Evolutionary conservation across 2,113 vertebrate genomes (phyloP).

Genomic region (Lynx canadensis): DNA sequence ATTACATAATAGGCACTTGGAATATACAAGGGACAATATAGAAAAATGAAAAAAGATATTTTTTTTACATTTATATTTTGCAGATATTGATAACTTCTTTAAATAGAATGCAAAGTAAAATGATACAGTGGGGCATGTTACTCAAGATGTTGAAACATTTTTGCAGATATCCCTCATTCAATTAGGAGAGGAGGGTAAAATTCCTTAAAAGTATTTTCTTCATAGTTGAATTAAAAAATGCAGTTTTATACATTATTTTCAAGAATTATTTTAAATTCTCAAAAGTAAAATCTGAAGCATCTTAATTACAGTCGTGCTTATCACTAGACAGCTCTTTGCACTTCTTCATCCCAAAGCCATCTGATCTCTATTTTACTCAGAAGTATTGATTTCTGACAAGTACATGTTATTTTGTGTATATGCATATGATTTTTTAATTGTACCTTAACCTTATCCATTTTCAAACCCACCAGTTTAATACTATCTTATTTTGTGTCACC

Average conservation of each 20-base stretch:
- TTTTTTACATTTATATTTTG: slow-evolving; percentile 1
- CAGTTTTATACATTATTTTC: not conserved
- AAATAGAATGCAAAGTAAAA: not conserved
- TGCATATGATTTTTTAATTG: not conserved
- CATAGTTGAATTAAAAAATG: slow-evolving; percentile 15
- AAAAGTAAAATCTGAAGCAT: not conserved
- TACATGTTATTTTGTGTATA: not conserved
- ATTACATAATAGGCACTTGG: not conserved
- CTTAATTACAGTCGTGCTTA: not conserved
- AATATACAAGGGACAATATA: not conserved
- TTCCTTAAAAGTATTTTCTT: slow-evolving; percentile 21
- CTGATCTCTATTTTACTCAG: not conserved
- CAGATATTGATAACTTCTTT: not conserved
- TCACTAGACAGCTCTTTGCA: not conserved
- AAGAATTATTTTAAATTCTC: slow-evolving; percentile 20
- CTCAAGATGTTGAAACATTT: not conserved
- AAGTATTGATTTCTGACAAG: not conserved
- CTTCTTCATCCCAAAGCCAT: not conserved
- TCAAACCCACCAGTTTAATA: not conserved
- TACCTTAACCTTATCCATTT: slow-evolving; percentile 12
- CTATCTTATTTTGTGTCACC: not conserved
- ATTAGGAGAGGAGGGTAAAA: not conserved
- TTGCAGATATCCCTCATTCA: not conserved
- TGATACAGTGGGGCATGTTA: not conserved
- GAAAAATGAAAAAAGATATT: not conserved